Conservation (phyloP, 2,797 vertebrate genomes). For the Brotogeris chrysoptera region DNA sequence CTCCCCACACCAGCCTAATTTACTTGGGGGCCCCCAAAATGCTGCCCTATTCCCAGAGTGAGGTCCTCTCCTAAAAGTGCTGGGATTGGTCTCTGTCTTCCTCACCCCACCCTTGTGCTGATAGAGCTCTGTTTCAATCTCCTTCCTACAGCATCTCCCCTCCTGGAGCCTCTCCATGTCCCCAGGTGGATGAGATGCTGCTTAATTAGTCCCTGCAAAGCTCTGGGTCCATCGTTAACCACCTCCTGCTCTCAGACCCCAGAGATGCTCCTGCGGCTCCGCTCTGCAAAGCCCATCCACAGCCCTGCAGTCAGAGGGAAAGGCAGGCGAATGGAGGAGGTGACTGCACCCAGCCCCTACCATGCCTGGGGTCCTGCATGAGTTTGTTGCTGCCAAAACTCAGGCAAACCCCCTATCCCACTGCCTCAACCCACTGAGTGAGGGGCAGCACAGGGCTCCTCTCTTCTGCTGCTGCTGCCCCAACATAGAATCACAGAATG, state of each 20-base stretch:
- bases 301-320: accelerated
- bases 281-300: accelerated
- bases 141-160: neutral
- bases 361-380: accelerated
- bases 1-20: neutral
- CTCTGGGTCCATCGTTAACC: accelerated
- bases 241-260: neutral
- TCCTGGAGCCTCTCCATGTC: neutral
- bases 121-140: neutral
- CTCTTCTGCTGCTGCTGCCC: neutral
- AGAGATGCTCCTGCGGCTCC: neutral
- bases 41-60: neutral
- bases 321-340: accelerated
- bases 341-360: neutral
- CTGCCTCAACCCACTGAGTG: neutral
- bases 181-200: accelerated
- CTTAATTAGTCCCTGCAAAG: neutral
- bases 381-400: neutral
- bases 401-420: accelerated
- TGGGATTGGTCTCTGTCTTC: accelerated
- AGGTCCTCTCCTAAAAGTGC: accelerated
- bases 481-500: neutral
- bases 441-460: accelerated
- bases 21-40: accelerated
- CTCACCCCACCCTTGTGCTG: neutral